Base-by-base conservation (phyloP, 1,140 invertebrate genomes). In the Euura saliciscinereae region DNA sequence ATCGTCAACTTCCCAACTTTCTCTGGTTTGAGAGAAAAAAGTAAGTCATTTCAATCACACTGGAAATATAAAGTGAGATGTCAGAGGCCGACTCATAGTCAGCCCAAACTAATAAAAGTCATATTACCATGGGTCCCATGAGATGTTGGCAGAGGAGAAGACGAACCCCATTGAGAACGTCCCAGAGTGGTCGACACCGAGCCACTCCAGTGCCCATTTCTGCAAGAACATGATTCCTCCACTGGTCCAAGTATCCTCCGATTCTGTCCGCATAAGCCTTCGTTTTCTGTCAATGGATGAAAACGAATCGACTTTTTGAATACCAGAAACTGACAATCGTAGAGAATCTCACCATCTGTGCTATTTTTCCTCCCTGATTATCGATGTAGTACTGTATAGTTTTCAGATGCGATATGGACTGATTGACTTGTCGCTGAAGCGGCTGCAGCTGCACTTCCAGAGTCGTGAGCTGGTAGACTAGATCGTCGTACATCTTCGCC, bases 351-450 rank as follows among this genome's bases (percentile, higher is more conserved):
- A 91, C 91, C 85, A 90, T 88, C 76, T 91, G 87, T 71, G 92
- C 92, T 71, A 94, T 93, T 72, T 91, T 89, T n/a, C 90, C 90
- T 4, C 92, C 92, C 79, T 93, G 91, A 78, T 91, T 92, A 77
- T 93, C 91, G 51, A 95, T 89, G 79, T 93, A 94, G 78, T 91
- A 92, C 79, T 94, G 93, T 45, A 94, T 91, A 3, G 90, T 93
- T 75, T 92, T 92, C 13, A 94, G 88, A 80, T 94, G 92, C 59
- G 90, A 90, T 3, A 94, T 84, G 0, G 92, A 93, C 73, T 93
- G 91, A 80, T 94, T 94, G 11, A 94, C 89, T 82, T 92, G 90
- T 68, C 88, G 86, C 75, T 90, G 89, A 65, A 93, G 88, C 4
- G 93, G 93, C 74, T 90, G 88, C 70, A 93, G 78, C 76, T 94